Base-by-base conservation (phyloP, 2,113 vertebrate species). In the Brachypteracias leptosomus region DNA sequence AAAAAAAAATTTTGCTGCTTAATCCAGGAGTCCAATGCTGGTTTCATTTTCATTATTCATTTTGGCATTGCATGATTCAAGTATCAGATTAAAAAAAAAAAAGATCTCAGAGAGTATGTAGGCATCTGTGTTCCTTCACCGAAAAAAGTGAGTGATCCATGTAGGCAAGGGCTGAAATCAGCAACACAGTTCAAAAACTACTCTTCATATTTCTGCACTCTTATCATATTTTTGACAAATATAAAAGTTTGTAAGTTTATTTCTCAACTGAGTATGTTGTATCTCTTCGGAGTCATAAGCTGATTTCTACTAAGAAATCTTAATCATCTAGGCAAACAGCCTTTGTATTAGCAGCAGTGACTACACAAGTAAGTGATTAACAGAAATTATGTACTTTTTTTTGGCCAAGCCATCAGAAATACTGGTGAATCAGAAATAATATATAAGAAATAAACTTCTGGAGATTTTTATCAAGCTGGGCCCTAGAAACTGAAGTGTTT, bases 31-130 rank as follows among this genome's bases (percentile, higher is more conserved):
- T 81, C 51, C 40, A 81, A 7, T 81, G 55, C n/a, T 74, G 28
- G 26, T 29, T 61, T 71, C 40, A 82, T 87, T 61, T 77, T 46
- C 44, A 9, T 89, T 76, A 91, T 85, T 96, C 78, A 91, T 91
- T 85, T 93, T 82, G 77, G 67, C 55, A 46, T 84, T 94, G 67
- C 11, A 31, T 80, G 55, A 96, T 92, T 87, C 88, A 88, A 66
- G 55, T 68, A 81, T 78, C 10, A 12, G 47, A 36, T 65, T 42
- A 42, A 87, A 93, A 46, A 72, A 93, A 46, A 72, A 76, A 92
- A 57, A 67, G 3, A 72, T 49, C 33, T 68, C 17, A 9, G 72
- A 71, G 46, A 78, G 33, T 44, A 54, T 55, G 59, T 8, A 75
- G 63, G 20, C 10, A 19, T 85, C 68, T 93, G 66, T 89, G 63